Evolutionary conservation across 2,888 invertebrate genomes (phyloP).

Genomic region (Entomobrya proxima): DNA sequence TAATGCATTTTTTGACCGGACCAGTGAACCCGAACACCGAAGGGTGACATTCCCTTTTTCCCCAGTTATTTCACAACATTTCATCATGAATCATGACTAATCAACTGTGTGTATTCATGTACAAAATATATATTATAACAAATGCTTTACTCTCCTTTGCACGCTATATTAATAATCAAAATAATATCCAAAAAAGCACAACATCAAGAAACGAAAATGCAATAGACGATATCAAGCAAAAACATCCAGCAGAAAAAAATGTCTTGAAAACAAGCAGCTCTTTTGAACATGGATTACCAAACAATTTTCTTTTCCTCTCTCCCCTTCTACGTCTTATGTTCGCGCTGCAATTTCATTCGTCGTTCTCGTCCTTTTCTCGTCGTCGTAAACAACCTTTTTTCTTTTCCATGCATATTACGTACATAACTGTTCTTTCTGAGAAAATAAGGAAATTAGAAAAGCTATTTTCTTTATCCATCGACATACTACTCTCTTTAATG

Average conservation of each 20-base stretch:
- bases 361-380: neutral
- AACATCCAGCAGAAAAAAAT: neutral
- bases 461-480: constrained; percentile 18
- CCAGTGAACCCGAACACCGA: constrained; percentile 53
- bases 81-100: constrained; percentile 55
- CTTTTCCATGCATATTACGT: neutral
- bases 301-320: neutral
- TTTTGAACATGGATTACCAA: neutral
- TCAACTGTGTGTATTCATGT: constrained; percentile 46
- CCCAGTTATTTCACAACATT: constrained; percentile 56
- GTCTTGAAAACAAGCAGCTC: neutral
- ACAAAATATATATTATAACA: neutral
- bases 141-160: constrained; percentile 20
- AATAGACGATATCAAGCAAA: neutral
- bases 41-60: constrained; percentile 55
- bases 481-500: neutral
- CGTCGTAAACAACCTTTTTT: neutral
- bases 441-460: constrained; percentile 34
- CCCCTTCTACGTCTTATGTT: neutral
- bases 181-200: neutral
- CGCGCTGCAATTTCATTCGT: neutral
- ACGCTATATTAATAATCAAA: constrained; percentile 47
- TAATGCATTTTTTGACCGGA: constrained; percentile 50
- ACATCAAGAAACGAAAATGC: neutral
- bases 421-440: constrained; percentile 2